Base-by-base conservation (phyloP, 2,797 vertebrate species). In the Acanthurus leucopareius region DNA sequence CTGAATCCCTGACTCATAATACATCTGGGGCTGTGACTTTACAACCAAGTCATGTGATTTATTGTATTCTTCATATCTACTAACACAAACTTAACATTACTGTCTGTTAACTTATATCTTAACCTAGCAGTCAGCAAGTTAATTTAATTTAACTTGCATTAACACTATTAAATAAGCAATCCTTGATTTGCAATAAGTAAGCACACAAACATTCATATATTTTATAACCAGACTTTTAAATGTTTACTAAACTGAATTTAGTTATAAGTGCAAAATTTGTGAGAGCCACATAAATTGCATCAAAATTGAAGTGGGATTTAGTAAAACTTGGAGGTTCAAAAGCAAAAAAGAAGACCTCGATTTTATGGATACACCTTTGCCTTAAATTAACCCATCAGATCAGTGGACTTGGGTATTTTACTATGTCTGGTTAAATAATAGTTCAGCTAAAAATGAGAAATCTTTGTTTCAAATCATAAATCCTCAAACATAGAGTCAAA, bases 401-500 rank as follows among this genome's bases (percentile, higher is more conserved):
- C 4, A 6, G 32, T 28, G 9, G 25, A 45, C 38, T 51, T 38
- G 25, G 53, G 57, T 69, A 15, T 45, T 67, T 51, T 22, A 69
- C 16, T 28, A 35, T 42, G 60, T 14, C 54, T 47, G 52, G 40
- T 72, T 58, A 68, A 66, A 54, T 62, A 75, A 69, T 45, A 38
- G 47, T 52, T 69, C 19, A 67, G 4, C 73, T 54, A 51, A 73
- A 74, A 66, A 69, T 32, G 5, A 58, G 5, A 62, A 69, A 63
- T 69, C 19, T 47, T 44, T 38, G 16, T 71, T 57, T 59, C 57
- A 51, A 25, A 57, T 42, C n/a, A 79, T 66, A 64, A 75, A 86
- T 66, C 35, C 72, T 77, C 28, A 68, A 71, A 66, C 48, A 68
- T 44, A 73, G 38, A 75, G 71, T 75, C 64, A 68, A 81, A 86